These are phyloP conservation scores for Prionailurus viverrinus DNA, from an alignment of 2,113 vertebrate genomes.

Conservation along the genomic window DNA sequence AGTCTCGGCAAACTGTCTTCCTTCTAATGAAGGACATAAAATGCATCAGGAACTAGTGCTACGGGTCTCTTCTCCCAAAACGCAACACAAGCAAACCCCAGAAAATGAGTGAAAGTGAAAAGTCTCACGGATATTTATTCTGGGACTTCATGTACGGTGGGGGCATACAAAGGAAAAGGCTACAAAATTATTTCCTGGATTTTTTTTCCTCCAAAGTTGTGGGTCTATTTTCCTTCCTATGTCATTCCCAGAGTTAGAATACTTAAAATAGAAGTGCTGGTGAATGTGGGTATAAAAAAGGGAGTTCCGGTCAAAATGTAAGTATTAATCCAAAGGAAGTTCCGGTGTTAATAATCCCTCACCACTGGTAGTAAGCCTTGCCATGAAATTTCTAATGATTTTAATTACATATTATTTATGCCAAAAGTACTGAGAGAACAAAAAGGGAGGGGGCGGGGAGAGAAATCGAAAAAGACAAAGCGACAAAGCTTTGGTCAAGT, in stretches of 20 bases:
- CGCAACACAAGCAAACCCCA: neutral
- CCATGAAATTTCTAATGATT: neutral
- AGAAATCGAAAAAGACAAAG: neutral
- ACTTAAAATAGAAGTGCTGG: neutral
- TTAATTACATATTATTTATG: neutral
- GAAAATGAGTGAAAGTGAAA: neutral
- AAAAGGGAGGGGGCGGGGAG: neutral
- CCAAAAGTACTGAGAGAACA: slow-evolving; percentile 17
- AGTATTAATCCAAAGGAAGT: neutral
- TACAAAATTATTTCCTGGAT: neutral
- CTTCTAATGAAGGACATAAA: neutral
- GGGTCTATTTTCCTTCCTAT: neutral
- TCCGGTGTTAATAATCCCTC: neutral
- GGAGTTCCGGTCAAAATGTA: neutral
- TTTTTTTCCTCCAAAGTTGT: neutral
- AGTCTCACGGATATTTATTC: neutral
- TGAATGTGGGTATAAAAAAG: neutral
- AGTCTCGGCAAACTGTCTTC: neutral
- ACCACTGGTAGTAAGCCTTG: neutral
- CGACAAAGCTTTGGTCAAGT: neutral
- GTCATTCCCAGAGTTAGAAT: neutral
- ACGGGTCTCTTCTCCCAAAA: neutral
- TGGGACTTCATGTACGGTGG: neutral
- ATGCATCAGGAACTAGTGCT: neutral
- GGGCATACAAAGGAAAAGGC: neutral